Base-by-base conservation (phyloP, 2,888 invertebrate species). In the Brenthis daphne region DNA sequence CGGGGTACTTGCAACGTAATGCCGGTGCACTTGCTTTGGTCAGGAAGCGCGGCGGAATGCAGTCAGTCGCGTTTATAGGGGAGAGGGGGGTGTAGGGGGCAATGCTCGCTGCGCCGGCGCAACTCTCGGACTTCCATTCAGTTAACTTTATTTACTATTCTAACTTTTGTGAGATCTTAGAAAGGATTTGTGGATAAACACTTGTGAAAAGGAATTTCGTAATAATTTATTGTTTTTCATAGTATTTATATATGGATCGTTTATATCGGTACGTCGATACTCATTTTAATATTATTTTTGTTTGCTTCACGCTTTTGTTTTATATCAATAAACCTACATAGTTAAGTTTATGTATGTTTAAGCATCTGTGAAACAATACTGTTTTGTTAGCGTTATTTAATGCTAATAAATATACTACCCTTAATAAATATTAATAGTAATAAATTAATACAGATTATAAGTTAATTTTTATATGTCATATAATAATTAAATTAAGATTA, bases 1-100 rank as follows among this genome's bases (percentile, higher is more conserved):
- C 81, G 77, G 83, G 75, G 88, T 90, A 90, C 89, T 89, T 85
- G 88, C 88, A 87, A 85, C 80, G 88, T 88, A 90, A 88, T 89
- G 89, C 83, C 85, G 84, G 85, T 88, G 89, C 92, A 92, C 91
- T 92, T 91, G 92, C 91, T 87, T 83, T 84, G 90, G 91, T 90
- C 92, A 92, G 92, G 92, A 92, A 92, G 92, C 90, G 91, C 88
- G 79, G 85, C 83, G 93, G 93, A 93, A 93, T 93, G 93, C 92
- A 88, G 93, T 93, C 93, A 90, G 90, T 84, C 92, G 90, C 91
- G 92, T 92, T 90, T 85, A 84, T 82, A 81, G 76, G 74, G 76
- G 77, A 77, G 74, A 78, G 81, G 77, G 77, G 74, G 79, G 81
- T 73, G 80, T 67, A 79, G 85, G 83, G 84, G 84, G 80, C 90